phyloP scores from a whole-genome alignment of 2,113 vertebrate genomes.

The Myrmecophaga tridactyla region DNA sequence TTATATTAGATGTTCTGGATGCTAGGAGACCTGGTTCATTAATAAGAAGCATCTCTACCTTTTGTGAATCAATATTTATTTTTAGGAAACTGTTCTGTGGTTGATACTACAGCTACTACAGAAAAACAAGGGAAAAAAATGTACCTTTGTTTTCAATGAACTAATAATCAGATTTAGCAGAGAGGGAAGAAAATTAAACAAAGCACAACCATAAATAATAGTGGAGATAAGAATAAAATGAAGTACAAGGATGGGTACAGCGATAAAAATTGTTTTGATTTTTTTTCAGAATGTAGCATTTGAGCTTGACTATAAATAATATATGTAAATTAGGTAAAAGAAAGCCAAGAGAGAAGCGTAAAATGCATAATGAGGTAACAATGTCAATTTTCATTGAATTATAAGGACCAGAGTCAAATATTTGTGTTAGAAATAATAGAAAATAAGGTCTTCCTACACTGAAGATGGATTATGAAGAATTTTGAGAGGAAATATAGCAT shows the following conservation, averaged over 20 bases:
- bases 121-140: not conserved
- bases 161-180: not conserved
- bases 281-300: not conserved
- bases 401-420: not conserved
- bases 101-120: not conserved
- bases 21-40: not conserved
- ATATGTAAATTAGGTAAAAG: not conserved
- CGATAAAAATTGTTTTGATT: not conserved
- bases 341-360: not conserved
- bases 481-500: not conserved
- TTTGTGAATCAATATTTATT: not conserved
- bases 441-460: not conserved
- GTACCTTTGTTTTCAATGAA: not conserved
- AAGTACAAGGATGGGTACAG: not conserved
- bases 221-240: not conserved
- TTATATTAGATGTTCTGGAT: not conserved
- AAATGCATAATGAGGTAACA: not conserved
- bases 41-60: not conserved
- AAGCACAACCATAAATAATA: not conserved
- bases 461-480: not conserved
- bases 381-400: not conserved
- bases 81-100: not conserved
- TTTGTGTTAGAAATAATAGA: not conserved
- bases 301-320: slow-evolving; percentile 15
- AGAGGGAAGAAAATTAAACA: not conserved